Conservation (phyloP, 2,888 invertebrate genomes). For the Scaptomyza tumidula region DNA sequence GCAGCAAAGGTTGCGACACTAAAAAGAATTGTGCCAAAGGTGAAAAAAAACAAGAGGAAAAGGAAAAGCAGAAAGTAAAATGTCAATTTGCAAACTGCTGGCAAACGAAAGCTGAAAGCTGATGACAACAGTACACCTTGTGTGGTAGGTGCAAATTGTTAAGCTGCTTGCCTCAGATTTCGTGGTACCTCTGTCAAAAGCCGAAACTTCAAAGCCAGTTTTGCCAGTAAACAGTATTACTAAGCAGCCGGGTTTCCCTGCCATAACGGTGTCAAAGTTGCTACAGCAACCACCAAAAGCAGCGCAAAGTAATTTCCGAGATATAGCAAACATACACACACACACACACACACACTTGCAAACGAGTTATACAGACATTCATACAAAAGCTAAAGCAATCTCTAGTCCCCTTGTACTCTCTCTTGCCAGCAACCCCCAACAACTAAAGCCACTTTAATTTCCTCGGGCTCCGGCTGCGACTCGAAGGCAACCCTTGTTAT, state of each 20-base stretch:
- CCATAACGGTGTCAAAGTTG: constrained; percentile 65
- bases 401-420: background rate
- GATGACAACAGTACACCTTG: constrained; percentile 26
- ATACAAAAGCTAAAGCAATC: constrained; percentile 53
- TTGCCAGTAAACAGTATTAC: constrained; percentile 22
- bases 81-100: constrained; percentile 78
- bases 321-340: constrained; percentile 48
- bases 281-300: constrained; percentile 66
- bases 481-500: constrained; percentile 56
- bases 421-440: constrained; percentile 42
- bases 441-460: constrained; percentile 77
- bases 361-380: constrained; percentile 45
- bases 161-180: constrained; percentile 44
- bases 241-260: constrained; percentile 29
- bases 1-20: constrained; percentile 11
- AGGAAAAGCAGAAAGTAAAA: constrained; percentile 33
- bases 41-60: constrained; percentile 17
- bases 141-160: constrained; percentile 58
- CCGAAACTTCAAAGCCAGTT: constrained; percentile 61
- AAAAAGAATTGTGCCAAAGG: constrained; percentile 61
- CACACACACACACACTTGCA: constrained; percentile 16
- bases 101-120: constrained; percentile 52
- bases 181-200: constrained; percentile 15
- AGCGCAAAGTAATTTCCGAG: constrained; percentile 77
- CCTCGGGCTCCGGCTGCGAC: constrained; percentile 60